Evolutionary conservation across 2,113 vertebrate genomes (phyloP), one percentile per base, ranked within the genome.

Genomic region (Entomyzon cyanotis): DNA sequence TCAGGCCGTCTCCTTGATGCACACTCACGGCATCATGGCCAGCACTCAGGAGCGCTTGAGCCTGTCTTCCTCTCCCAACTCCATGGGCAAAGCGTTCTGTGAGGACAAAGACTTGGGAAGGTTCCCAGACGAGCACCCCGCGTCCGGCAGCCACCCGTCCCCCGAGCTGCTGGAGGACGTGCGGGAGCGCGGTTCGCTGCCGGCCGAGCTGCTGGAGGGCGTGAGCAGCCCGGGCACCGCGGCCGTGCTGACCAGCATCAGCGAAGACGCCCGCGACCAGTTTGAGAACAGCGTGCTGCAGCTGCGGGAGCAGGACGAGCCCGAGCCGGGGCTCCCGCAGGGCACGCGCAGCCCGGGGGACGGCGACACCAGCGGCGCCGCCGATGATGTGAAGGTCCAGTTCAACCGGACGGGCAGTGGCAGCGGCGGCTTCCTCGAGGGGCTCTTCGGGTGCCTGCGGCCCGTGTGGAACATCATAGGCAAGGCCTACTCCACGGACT

Each of bases 391-490:
- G 84, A 99, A 99, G 97, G 98, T 99, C 42, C 99, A 99, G 97
- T 99, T 99, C 93, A 99, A 98, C 71, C 98, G 99, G 91, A 98
- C 98, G 0, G 98, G 99, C 77, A 98, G 98, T 0, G 97, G 98
- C 87, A 98, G 98, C 2, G 97, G 99, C 1, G 99, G 99, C n/a
- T 99, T 99, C 96, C 98, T 99, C 4, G 99, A 99, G 95, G 99
- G 99, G 41, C 98, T 99, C 7, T 99, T 99, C 5, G 99, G 99
- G 30, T 99, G 99, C 85, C 98, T 99, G 46, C 97, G 99, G 73
- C 99, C 99, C 0, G 99, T 99, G 22, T 99, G 99, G 99, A 99
- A 99, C 96, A 99, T 99, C 97, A 99, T 99, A 5, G 99, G 99
- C 84, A 99, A 99, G 95, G 99, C 99, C 0, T 99, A 99, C 95